Percentiles rank a stretch among this genome's conserved stretches.
Evolutionary conservation across 2,888 invertebrate species (phyloP).

Genomic region (Conomelus anceps): DNA sequence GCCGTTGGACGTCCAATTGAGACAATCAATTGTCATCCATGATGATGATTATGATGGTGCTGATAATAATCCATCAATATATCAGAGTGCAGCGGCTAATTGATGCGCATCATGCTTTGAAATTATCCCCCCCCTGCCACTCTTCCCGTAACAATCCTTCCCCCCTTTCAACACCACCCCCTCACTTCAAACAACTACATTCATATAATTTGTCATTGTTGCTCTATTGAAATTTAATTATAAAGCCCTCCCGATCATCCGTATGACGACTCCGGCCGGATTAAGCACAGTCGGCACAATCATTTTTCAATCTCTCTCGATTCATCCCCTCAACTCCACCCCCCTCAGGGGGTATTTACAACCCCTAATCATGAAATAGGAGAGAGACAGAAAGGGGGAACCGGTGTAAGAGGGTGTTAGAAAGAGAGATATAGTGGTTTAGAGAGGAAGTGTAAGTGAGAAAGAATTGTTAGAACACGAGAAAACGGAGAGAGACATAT

Average conservation of each 20-base stretch:
- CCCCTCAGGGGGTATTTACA: too few relatives aligned
- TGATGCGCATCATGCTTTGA: neutral
- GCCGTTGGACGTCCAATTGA: neutral
- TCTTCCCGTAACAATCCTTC: neutral
- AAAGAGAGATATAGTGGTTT: too few relatives aligned
- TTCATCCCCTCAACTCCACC: neutral
- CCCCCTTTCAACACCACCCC: neutral
- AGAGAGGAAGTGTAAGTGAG: too few relatives aligned
- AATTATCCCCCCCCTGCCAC: neutral
- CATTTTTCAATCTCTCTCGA: neutral
- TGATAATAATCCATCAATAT: neutral
- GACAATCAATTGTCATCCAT: neutral
- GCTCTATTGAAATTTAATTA: neutral
- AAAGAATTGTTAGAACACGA: too few relatives aligned
- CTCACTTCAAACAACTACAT: neutral
- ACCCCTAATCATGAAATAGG: too few relatives aligned
- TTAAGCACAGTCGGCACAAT: neutral
- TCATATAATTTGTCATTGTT: neutral
- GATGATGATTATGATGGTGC: too few relatives aligned
- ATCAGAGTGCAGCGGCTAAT: neutral
- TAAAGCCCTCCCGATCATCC: neutral
- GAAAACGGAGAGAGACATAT: too few relatives aligned
- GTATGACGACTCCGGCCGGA: neutral
- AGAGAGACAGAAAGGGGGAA: too few relatives aligned
- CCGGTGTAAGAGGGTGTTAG: too few relatives aligned